These are phyloP conservation scores for Carettochelys insculpta DNA, from an alignment of 2,113 vertebrate genomes.

Conservation along the genomic window DNA sequence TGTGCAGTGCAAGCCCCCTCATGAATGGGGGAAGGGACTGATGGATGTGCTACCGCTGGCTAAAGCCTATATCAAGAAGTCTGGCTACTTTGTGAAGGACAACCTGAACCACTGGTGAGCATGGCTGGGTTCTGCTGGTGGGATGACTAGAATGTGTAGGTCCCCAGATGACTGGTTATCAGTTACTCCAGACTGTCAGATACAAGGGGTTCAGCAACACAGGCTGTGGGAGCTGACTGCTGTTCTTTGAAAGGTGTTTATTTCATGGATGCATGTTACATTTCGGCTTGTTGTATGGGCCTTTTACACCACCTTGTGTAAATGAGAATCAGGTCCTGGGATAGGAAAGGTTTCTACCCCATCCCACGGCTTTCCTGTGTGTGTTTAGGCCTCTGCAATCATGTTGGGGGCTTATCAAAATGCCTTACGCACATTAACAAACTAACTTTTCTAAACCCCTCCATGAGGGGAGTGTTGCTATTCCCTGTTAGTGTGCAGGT, in stretches of 20 bases:
- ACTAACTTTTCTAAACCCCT: neutral
- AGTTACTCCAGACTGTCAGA: neutral
- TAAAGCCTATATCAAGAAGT: constrained; percentile 68
- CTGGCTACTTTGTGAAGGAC: constrained; percentile 72
- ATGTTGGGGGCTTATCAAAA: neutral
- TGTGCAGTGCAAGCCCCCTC: constrained; percentile 58
- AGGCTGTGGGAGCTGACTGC: too few species aligned
- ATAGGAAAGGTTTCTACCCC: neutral
- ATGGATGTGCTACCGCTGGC: constrained; percentile 76
- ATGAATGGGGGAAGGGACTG: constrained; percentile 79
- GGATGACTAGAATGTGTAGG: neutral
- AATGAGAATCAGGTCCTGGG: neutral
- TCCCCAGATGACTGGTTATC: too few species aligned
- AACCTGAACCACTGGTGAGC: constrained; percentile 82
- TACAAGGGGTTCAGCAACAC: too few species aligned
- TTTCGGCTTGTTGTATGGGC: too few species aligned
- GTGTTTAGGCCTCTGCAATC: neutral
- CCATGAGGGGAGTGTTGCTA: neutral
- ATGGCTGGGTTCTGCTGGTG: rapidly evolving
- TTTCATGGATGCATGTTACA: too few species aligned
- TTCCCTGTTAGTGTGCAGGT: neutral
- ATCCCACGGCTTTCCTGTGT: neutral
- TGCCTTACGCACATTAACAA: neutral
- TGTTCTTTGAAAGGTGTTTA: neutral
- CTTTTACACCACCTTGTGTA: neutral